Evolutionary conservation across 1,140 invertebrate genomes (phyloP).

Genomic region (Alviniconcha marisindica): DNA sequence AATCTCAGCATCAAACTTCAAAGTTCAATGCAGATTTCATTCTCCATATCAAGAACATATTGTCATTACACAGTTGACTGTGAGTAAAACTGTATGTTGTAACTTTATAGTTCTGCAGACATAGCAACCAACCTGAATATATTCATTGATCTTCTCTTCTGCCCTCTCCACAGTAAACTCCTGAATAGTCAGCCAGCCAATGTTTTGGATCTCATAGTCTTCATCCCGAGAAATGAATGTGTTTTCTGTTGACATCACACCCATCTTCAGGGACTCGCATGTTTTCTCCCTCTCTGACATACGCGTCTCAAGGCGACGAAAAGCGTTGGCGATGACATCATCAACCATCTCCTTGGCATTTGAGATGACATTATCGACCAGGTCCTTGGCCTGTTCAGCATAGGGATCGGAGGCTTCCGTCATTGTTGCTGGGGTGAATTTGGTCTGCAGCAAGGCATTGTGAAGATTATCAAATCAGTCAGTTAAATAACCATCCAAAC

Average conservation of each 20-base stretch:
- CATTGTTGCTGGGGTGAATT: constrained; percentile 41
- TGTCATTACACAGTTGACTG: too few species aligned
- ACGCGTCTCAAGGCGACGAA: constrained; percentile 66
- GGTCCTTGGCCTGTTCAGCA: constrained; percentile 57
- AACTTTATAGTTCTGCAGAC: too few species aligned
- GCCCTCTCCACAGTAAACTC: constrained; percentile 69
- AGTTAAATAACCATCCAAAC: too few species aligned
- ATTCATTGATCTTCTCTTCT: constrained; percentile 73
- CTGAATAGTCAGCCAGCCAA: constrained; percentile 72
- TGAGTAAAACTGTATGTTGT: background rate
- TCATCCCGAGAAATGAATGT: constrained; percentile 62
- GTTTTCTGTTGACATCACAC: constrained; percentile 58
- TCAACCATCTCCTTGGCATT: constrained; percentile 50
- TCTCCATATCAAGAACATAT: too few species aligned
- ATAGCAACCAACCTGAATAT: constrained; percentile 71
- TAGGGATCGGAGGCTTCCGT: constrained; percentile 54
- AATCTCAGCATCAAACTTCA: too few species aligned
- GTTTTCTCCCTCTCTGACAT: constrained; percentile 66
- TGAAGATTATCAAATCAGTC: too few species aligned
- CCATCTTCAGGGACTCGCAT: constrained; percentile 59
- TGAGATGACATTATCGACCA: constrained; percentile 58
- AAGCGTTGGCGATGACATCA: constrained; percentile 63
- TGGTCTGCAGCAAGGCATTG: too few species aligned
- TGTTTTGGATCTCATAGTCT: constrained; percentile 70
- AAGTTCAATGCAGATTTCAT: too few species aligned